These are phyloP conservation scores for Carettochelys insculpta DNA, from an alignment of 2,113 vertebrate species.

Conservation along the genomic window DNA sequence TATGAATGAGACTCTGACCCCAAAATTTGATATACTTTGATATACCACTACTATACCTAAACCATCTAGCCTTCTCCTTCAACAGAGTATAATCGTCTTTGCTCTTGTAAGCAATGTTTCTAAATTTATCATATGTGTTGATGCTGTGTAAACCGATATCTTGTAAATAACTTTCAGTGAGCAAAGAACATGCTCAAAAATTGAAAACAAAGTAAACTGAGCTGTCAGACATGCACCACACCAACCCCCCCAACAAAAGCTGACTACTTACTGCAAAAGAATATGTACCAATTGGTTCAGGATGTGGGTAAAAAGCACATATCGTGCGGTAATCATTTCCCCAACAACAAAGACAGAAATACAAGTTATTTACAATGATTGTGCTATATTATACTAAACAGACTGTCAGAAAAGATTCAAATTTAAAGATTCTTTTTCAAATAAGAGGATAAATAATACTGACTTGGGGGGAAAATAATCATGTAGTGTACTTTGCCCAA, in stretches of 20 bases:
- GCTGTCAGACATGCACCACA: conserved; percentile 7
- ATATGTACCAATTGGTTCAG: conserved; percentile 42
- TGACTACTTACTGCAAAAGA: conserved; percentile 54
- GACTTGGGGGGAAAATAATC: neutral
- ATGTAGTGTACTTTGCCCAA: neutral
- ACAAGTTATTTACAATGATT: conserved; percentile 28
- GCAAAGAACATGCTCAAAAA: neutral
- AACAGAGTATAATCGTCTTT: neutral
- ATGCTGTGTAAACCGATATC: neutral
- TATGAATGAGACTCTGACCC: neutral
- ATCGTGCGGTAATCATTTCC: conserved; percentile 55
- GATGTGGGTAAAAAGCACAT: conserved; percentile 54
- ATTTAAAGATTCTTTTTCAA: neutral
- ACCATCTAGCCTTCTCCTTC: neutral
- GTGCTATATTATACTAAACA: neutral
- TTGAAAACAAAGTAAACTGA: neutral
- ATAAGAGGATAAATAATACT: neutral
- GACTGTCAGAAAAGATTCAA: conserved; percentile 8
- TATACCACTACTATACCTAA: neutral
- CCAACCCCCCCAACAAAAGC: conserved; percentile 32
- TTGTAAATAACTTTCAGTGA: neutral
- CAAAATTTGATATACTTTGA: neutral
- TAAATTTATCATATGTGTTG: neutral
- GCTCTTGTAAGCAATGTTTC: neutral
- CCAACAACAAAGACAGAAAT: conserved; percentile 46